Percentiles rank a stretch among this genome's conserved stretches.
Conservation (phyloP, 2,113 vertebrate genomes). For the Bucco capensis region DNA sequence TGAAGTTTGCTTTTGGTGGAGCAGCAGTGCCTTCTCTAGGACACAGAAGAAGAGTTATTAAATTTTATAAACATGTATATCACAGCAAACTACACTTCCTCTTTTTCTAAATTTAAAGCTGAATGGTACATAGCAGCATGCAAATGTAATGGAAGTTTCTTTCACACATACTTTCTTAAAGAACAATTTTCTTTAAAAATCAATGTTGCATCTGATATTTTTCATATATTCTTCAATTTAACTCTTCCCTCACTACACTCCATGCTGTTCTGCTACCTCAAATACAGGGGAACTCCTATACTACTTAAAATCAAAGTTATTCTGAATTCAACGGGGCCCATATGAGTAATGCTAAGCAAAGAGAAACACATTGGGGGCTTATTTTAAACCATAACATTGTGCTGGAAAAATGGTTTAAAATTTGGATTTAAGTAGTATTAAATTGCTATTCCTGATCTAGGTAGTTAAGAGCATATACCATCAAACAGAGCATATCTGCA, state of each 20-base stretch:
- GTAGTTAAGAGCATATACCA: background rate
- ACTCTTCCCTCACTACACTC: background rate
- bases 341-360: background rate
- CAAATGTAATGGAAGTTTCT: background rate
- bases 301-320: background rate
- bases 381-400: background rate
- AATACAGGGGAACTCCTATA: background rate
- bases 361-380: background rate
- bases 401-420: background rate
- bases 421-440: background rate
- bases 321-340: background rate
- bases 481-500: background rate
- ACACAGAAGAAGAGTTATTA: background rate
- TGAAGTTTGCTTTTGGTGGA: slow-evolving; percentile 91
- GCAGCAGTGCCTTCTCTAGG: slow-evolving; percentile 83
- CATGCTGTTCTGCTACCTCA: background rate
- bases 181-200: background rate
- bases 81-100: background rate
- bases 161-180: background rate
- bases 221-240: background rate
- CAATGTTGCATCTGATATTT: background rate
- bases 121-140: background rate
- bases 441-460: background rate
- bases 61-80: background rate
- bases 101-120: background rate